Base-by-base conservation (phyloP, 2,113 vertebrate species). In the Thermophis baileyi region DNA sequence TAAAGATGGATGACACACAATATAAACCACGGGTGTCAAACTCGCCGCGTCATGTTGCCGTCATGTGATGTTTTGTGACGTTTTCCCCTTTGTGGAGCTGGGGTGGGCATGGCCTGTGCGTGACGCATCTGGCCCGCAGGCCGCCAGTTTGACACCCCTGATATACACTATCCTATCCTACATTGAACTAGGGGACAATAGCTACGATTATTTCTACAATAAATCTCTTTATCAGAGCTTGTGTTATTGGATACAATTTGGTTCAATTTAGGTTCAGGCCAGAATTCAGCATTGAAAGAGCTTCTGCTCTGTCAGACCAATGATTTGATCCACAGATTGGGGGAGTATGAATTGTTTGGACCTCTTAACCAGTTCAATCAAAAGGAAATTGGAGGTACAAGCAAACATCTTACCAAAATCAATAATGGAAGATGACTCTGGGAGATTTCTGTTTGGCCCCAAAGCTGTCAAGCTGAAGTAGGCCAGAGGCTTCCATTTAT, bases 1-100 rank as follows among this genome's bases (percentile, higher is more conserved):
- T 1, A 0, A 24, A 46, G 92, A 93, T 94, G 96, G 93, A 95
- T 96, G 95, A 94, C 89, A 90, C 93, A 92, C 90, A 50, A 89
- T 94, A 95, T 91, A 94, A 10, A 69, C 51, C 51, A 3, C 16
- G 3, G 14, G 14, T 53, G 4, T 53, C 14, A 53, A 53, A 53
- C 14, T 53, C 51, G 0, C 16, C 51, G 2, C 4, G 51, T 53
- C 51, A 16, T 16, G 1, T 53, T 53, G 51, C 51, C 3, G 16
- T 53, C 16, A 53, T 53, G 51, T 18, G 3, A 53, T 18, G 51
- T 18, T 53, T 53, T 18, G 16, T 0, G 1, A 53, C 3, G 14
- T 18, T 53, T 53, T 18, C 16, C 51, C 51, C 4, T 53, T 53
- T 18, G 51, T 4, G 51, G 51, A 18, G 16, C 51, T 53, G 14